Evolutionary conservation across 2,797 vertebrate genomes (phyloP).

Genomic region (Galagoides demidoff): DNA sequence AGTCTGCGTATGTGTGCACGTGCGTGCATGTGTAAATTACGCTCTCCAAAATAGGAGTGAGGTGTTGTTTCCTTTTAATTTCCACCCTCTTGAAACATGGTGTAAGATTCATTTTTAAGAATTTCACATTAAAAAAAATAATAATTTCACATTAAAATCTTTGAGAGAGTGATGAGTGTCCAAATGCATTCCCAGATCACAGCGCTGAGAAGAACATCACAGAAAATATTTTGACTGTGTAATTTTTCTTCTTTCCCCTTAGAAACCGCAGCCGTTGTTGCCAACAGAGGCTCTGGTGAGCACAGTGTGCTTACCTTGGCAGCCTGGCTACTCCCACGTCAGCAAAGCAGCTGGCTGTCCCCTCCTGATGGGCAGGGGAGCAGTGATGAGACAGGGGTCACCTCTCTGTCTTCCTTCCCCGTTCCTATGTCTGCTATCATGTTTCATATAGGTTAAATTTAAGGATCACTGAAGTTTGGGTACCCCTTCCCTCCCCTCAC

Average conservation of each 20-base stretch:
- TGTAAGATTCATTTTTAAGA: slow-evolving; percentile 16
- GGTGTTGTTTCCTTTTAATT: neutral
- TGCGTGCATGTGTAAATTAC: neutral
- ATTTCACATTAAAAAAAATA: slow-evolving; percentile 5
- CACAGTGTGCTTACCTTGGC: neutral
- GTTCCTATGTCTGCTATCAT: neutral
- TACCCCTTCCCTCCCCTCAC: neutral
- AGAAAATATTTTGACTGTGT: neutral
- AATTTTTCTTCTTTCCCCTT: neutral
- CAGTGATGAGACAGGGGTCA: neutral
- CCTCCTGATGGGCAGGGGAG: neutral
- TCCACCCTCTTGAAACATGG: neutral
- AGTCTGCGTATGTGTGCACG: neutral
- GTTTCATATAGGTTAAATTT: neutral
- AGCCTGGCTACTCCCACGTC: neutral
- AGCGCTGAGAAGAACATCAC: neutral
- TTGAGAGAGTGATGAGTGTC: neutral
- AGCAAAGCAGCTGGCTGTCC: neutral
- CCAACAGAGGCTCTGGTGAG: neutral
- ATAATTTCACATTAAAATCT: neutral
- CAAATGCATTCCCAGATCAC: neutral
- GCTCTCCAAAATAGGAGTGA: slow-evolving; percentile 14
- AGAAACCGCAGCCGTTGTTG: neutral
- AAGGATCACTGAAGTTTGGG: neutral
- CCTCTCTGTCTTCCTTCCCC: neutral